phyloP scores from a whole-genome alignment of 2,888 invertebrate genomes.

The Monochamus alternatus region DNA sequence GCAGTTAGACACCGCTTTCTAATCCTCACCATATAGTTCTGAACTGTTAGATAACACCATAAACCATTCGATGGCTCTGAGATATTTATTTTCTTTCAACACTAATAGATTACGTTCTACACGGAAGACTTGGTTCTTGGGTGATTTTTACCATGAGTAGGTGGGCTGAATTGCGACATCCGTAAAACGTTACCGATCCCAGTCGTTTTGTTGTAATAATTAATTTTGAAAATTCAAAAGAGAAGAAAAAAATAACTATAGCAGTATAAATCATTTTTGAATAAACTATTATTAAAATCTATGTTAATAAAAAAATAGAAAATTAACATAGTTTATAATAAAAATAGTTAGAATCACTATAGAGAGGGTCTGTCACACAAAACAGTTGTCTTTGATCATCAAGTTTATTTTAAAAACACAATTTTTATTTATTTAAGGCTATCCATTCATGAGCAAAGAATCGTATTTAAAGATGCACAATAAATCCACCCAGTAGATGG shows the following conservation, averaged over 20 bases:
- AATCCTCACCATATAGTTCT: slow-evolving; percentile 29
- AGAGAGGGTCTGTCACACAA: too few relatives aligned
- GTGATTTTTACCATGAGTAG: slow-evolving; percentile 24
- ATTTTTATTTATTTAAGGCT: too few relatives aligned
- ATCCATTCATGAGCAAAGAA: too few relatives aligned
- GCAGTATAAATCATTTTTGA: too few relatives aligned
- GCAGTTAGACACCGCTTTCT: slow-evolving; percentile 22
- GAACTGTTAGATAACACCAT: slow-evolving; percentile 28
- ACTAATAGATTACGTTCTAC: slow-evolving; percentile 32
- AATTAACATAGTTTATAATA: not conserved
- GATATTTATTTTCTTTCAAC: slow-evolving; percentile 34
- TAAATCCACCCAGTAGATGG: too few relatives aligned
- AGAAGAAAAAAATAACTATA: too few relatives aligned
- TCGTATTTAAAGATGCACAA: too few relatives aligned
- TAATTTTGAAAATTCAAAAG: not conserved
- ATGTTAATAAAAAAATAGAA: too few relatives aligned
- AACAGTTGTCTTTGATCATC: too few relatives aligned
- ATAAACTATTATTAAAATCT: too few relatives aligned
- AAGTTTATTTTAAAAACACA: too few relatives aligned
- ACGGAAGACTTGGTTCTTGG: slow-evolving; percentile 29
- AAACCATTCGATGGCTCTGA: slow-evolving; percentile 19
- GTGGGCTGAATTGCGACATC: slow-evolving; percentile 6
- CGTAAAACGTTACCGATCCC: not conserved
- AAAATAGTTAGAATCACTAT: too few relatives aligned
- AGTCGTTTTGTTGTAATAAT: not conserved